Evolutionary conservation across 1,140 invertebrate genomes (phyloP).

Genomic region (Gryllus bimaculatus): DNA sequence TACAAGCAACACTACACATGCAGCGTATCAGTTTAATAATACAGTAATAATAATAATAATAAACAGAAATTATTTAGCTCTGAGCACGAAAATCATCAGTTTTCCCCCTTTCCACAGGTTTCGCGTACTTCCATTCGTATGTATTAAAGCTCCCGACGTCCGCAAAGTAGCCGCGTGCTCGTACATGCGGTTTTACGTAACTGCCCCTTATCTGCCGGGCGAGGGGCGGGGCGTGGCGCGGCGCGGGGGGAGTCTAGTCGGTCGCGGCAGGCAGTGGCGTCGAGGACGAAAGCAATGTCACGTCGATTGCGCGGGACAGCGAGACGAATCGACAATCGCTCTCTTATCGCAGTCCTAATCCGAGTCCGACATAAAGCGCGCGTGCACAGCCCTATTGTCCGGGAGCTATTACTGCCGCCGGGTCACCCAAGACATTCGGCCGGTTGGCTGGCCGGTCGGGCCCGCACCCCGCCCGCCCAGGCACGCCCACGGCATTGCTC

Average conservation of each 20-base stretch:
- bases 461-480: no score
- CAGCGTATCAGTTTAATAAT: no score
- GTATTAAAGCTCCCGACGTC: no score
- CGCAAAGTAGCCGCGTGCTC: no score
- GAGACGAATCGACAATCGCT: not conserved
- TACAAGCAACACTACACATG: no score
- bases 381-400: not conserved
- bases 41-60: no score
- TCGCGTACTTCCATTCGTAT: no score
- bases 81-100: no score
- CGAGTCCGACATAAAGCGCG: not conserved
- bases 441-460: not conserved
- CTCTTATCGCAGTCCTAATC: not conserved
- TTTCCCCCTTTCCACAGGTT: no score
- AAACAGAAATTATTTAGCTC: no score
- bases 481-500: no score
- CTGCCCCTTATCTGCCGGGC: not conserved
- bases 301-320: not conserved
- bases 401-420: not conserved
- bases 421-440: not conserved
- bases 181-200: not conserved
- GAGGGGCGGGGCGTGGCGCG: not conserved
- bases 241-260: not conserved
- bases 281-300: not conserved
- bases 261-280: not conserved